phyloP scores from a whole-genome alignment of 2,888 invertebrate genomes.

The Laspeyria flexula region DNA sequence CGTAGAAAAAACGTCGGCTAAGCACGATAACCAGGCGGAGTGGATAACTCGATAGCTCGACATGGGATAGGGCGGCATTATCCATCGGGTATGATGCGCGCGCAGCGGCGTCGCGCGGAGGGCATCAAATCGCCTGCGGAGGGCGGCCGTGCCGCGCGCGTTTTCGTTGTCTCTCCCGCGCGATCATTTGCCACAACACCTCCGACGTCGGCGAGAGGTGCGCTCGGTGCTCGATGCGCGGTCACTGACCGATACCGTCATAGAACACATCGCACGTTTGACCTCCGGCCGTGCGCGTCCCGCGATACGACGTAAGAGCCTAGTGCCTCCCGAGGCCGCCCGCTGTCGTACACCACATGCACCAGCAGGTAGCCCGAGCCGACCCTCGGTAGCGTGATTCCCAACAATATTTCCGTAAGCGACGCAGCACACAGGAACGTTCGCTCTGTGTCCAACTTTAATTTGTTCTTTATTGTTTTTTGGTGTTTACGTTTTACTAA shows the following conservation, averaged over 20 bases:
- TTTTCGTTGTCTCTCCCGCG: conserved; percentile 63
- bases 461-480: conserved; percentile 80
- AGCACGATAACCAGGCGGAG: conserved; percentile 66
- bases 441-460: conserved; percentile 72
- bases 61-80: conserved; percentile 82
- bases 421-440: conserved; percentile 63
- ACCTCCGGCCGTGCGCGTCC: conserved; percentile 47
- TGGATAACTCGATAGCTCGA: conserved; percentile 83
- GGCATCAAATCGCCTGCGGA: conserved; percentile 83
- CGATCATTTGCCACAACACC: conserved; percentile 69
- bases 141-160: conserved; percentile 80
- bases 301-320: conserved; percentile 28
- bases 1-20: conserved; percentile 67
- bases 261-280: conserved; percentile 44
- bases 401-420: conserved; percentile 69
- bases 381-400: conserved; percentile 74
- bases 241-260: conserved; percentile 76
- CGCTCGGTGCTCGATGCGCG: conserved; percentile 63
- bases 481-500: conserved; percentile 79
- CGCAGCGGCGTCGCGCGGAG: conserved; percentile 81
- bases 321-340: conserved; percentile 41
- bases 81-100: conserved; percentile 74
- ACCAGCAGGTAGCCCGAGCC: conserved; percentile 69
- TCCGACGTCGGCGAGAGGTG: conserved; percentile 66
- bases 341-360: conserved; percentile 50